Base-by-base conservation (phyloP, 92 coral and sea anemone species). In the Palythoa grandiflora region DNA sequence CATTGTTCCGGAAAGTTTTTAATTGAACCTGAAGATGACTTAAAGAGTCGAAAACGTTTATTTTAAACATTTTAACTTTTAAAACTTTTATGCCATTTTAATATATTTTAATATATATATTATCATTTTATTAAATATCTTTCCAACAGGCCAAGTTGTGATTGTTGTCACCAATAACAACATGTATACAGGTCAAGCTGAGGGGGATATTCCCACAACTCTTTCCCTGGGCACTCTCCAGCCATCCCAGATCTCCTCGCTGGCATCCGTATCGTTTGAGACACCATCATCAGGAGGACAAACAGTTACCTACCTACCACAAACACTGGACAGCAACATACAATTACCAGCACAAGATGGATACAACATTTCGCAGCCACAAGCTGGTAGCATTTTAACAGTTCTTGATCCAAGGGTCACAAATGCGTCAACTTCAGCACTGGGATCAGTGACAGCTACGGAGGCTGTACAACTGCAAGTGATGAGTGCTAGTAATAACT, bases 91-190 rank as follows among this genome's bases (percentile, higher is more conserved):
- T n/a, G n/a, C n/a, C n/a, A 1, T 44, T 57, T 57, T 8, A 9
- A 57, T 57, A n/a, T n/a, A n/a, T n/a, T n/a, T n/a, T n/a, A n/a
- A n/a, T n/a, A n/a, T n/a, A n/a, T 13, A 57, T 9, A 17, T 57
- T 3, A 57, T 9, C 65, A 12, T 9, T 70, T 6, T 70, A 14
- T 70, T 70, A 10, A 13, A 13, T 59, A 14, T 14, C 72, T 52
- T 21, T 80, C 38, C 19, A 83, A 55, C 75, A 93, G 98, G 98
- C 36, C 98, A 95, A 89, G 98, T 95, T 66, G 98, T 95, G 5
- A 95, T 95, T 68, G 98, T 95, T 65, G 98, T 95, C 47, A 95
- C 95, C 35, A 92, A 95, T 47, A 95, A 94, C 94, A 95, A 90
- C 83, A 89, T 93, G 88, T 95, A 91, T 89, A 85, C 93, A 28